Percentiles rank a stretch among this genome's conserved stretches.
Conservation (phyloP, 2,113 vertebrate species). For the Buteo buteo region DNA sequence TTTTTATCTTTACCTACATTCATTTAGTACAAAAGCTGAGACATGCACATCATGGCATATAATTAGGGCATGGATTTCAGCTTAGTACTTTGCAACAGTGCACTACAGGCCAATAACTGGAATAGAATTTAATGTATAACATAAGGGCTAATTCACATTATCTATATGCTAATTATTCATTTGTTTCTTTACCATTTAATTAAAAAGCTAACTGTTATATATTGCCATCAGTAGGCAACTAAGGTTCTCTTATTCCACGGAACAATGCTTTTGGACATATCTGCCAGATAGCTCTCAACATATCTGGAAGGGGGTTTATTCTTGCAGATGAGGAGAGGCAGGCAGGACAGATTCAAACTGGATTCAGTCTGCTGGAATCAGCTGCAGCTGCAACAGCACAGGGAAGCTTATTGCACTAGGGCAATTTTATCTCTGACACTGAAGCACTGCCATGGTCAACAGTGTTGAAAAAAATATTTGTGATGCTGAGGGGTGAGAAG, state of each 20-base stretch:
- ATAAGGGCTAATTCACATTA: constrained; percentile 32
- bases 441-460: background rate
- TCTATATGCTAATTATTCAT: constrained; percentile 33
- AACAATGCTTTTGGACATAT: background rate
- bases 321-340: background rate
- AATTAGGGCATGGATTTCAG: constrained; percentile 57
- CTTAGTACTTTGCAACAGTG: background rate
- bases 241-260: background rate
- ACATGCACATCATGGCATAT: constrained; percentile 19
- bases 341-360: background rate
- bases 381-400: background rate
- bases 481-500: background rate
- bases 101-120: background rate
- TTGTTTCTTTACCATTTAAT: constrained; percentile 40
- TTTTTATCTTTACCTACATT: constrained; percentile 62
- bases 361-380: background rate
- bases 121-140: background rate
- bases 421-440: background rate
- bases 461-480: background rate
- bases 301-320: background rate
- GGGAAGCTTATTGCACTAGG: background rate
- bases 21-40: constrained; percentile 33
- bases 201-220: background rate
- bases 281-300: background rate
- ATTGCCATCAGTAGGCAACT: background rate